Evolutionary conservation across 2,113 vertebrate genomes (phyloP).

Genomic region (Phyllostomus hastatus): DNA sequence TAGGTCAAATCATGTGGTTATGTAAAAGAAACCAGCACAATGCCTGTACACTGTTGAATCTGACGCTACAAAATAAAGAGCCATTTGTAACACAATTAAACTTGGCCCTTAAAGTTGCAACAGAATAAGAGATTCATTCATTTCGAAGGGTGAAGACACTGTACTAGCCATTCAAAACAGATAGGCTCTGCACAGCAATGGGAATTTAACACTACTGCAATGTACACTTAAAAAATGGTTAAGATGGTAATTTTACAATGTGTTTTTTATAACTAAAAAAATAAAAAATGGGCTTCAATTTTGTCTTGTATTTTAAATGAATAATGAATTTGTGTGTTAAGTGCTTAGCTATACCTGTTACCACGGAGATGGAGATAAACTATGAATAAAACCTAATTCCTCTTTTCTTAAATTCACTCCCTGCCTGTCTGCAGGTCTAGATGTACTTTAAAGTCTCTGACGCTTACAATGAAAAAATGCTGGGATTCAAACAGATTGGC

Average conservation of each 20-base stretch:
- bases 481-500: not conserved
- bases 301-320: slow-evolving; percentile 26
- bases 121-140: not conserved
- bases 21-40: slow-evolving; percentile 2
- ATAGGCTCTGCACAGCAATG: not conserved
- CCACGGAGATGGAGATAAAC: not conserved
- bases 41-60: not conserved
- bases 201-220: not conserved
- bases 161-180: slow-evolving; percentile 1
- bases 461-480: not conserved
- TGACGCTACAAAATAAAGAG: slow-evolving; percentile 28
- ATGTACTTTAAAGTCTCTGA: not conserved
- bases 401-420: not conserved
- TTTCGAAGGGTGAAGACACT: slow-evolving; percentile 12
- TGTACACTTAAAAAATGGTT: not conserved
- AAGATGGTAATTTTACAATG: not conserved
- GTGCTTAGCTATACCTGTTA: not conserved
- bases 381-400: slow-evolving; percentile 10
- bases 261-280: not conserved
- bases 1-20: slow-evolving; percentile 1
- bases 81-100: slow-evolving; percentile 41
- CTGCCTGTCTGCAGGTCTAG: not conserved
- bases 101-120: not conserved
- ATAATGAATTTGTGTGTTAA: not conserved
- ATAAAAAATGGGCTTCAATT: not conserved